Percentiles rank a stretch among this genome's conserved stretches.
phyloP scores from a whole-genome alignment of 2,888 invertebrate species.

The Sussaba pulchella region DNA sequence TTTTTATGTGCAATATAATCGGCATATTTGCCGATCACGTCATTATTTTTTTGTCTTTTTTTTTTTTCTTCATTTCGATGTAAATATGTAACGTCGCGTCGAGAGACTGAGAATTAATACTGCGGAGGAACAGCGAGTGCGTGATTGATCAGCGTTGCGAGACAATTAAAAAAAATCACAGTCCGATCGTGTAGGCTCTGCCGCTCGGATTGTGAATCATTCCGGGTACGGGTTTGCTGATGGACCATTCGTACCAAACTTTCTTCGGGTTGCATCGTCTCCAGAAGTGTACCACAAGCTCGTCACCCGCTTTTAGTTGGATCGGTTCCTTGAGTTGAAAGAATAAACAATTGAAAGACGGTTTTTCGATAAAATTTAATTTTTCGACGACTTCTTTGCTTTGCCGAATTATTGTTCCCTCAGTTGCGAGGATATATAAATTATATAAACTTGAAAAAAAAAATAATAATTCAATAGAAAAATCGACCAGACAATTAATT shows the following conservation, averaged over 20 bases:
- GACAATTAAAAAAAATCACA: conserved; percentile 79
- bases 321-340: conserved; percentile 88
- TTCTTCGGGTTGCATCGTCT: conserved; percentile 91
- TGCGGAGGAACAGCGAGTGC: conserved; percentile 7
- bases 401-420: no score
- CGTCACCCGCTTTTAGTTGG: conserved; percentile 89
- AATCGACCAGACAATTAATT: no score
- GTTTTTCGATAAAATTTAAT: neutral
- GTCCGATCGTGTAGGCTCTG: conserved; percentile 90
- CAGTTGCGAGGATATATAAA: no score
- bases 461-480: no score
- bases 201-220: conserved; percentile 90
- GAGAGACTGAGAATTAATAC: conserved; percentile 43
- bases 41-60: neutral
- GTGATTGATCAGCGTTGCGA: conserved; percentile 4
- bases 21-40: neutral
- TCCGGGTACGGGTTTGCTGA: conserved; percentile 87
- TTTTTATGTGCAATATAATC: conserved; percentile 27
- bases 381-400: no score
- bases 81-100: conserved; percentile 26
- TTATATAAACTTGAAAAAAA: no score
- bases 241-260: conserved; percentile 99
- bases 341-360: neutral
- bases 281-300: conserved; percentile 94
- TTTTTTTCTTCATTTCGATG: neutral